Base-by-base conservation (phyloP, 2,797 vertebrate species). In the Enteromius trimaculatus region DNA sequence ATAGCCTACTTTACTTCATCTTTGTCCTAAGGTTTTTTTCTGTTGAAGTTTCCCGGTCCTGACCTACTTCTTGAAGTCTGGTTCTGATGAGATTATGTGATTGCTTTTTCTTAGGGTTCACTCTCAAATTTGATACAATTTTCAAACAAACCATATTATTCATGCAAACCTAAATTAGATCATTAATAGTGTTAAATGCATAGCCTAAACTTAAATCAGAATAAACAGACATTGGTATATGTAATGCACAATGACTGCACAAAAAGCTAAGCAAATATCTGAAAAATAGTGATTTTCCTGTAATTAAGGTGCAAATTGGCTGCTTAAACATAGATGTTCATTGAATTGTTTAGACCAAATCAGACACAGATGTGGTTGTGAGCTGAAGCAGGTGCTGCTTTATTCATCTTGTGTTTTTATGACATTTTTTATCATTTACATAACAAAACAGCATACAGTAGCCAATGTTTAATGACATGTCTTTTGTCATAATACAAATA, bases 31-130 rank as follows among this genome's bases (percentile, higher is more conserved):
- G 6, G 31, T 5, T 65, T 16, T 44, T 77, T 62, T 58, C 23
- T 72, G 0, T 39, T 83, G 5, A 83, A 42, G 58, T 74, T 74
- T 66, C 39, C 62, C 26, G 29, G 64, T 7, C 10, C 47, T 78
- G 80, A 86, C 80, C 84, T 82, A 79, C 80, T 82, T 82, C 75
- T 82, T 62, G 5, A 55, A 44, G 60, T 72, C 29, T 49, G 31
- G 42, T 84, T 64, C 23, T 23, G 5, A 17, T 55, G 64, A 5
- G 74, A 51, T 71, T 53, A 37, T 42, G 39, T 21, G 75, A 31
- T 55, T 72, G 14, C 1, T 53, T 51, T 23, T 80, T 51, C 4
- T 68, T 69, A 49, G 16, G 17, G 26, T 0, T 76, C 42, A 62
- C 26, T 58, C 26, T 44, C 17, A 58, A 14, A 39, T 26, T 3